Evolutionary conservation across 2,797 vertebrate species (phyloP), one percentile per base, ranked within the genome.

Genomic region (Premnoplex brunnescens): DNA sequence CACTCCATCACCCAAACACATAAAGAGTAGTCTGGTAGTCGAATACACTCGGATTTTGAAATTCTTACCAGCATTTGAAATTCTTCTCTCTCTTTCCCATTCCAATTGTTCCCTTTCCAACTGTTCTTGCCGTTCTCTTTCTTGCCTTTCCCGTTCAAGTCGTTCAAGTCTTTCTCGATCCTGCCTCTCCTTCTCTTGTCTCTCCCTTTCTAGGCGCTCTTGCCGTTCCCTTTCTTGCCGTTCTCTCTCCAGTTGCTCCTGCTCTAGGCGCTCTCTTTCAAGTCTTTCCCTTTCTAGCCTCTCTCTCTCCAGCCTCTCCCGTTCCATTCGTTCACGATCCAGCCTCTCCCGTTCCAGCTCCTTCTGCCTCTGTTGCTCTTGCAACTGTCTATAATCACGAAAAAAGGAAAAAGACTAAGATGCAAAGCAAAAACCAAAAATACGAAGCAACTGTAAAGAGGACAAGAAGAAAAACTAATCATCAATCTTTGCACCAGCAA

Each of bases 81-180:
- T 95, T 96, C 99, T 98, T 95, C 99, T 98, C 91, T 99, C 99
- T 97, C 98, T 98, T 94, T 99, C 99, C 98, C 99, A 99, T 95
- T 99, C 99, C 97, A 98, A 96, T 95, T 99, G 99, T 85, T 99
- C 99, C 97, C 98, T 98, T 92, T 98, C 98, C 60, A 98, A 52
- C 39, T 98, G 98, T 60, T 99, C 98, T 51, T 96, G 98, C 30
- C 98, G 97, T 97, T 98, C 97, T 94, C 98, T 91, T 72, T 98
- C 97, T 79, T 98, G 97, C 37, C 98, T 96, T 89, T 99, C 98
- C 63, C 98, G 98, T 12, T 98, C 98, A 24, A 97, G 90, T 22
- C 97, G 98, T 7, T 98, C 98, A 20, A 97, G 91, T 59, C 97
- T 94, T 72, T 98, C 98, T 48, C 95, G 94, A 55, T 98, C 94